Base-by-base conservation (phyloP, 2,888 invertebrate species). In the Amiota mariae region DNA sequence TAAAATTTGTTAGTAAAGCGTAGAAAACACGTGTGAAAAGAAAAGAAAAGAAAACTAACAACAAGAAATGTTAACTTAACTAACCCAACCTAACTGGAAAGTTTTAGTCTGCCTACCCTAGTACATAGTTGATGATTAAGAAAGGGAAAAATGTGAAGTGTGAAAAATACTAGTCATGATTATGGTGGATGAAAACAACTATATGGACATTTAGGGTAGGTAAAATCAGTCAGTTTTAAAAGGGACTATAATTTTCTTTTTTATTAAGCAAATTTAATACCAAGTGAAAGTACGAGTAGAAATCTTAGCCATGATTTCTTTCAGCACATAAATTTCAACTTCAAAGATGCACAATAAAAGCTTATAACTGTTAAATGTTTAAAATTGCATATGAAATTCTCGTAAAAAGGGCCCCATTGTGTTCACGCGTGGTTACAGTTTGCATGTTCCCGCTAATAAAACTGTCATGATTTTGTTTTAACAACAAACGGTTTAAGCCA, bases 381-480 rank as follows among this genome's bases (percentile, higher is more conserved):
- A 36, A 36, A 36, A 36, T 6, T 36, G 36, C 36, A 36, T 36
- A 6, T 2, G 36, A 36, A 36, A 36, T 36, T 36, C 8, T 36
- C 36, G 8, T 36, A 6, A 36, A 36, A 36, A 6, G 36, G 36
- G 36, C 4, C 36, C 24, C 36, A 36, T 36, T 36, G 36, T 77
- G 75, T 80, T 78, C 74, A 72, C 54, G 24, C 15, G 36, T 48
- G 72, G 74, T 76, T 80, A 76, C 61, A 54, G 71, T 75, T 82
- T 73, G 73, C 63, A 70, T 74, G 76, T 77, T 77, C 72, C 63
- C 75, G 79, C 76, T 75, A 82, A 84, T 73, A 68, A 73, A 75
- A 64, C 46, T 72, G 75, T 75, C 79, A 76, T 74, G 81, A 77
- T 77, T 76, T 73, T 75, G 49, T 13, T 9, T 61, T 46, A 47